Evolutionary conservation across 1,140 invertebrate species (phyloP), one percentile per base, ranked within the genome.

Genomic region (Bombus waltoni): DNA sequence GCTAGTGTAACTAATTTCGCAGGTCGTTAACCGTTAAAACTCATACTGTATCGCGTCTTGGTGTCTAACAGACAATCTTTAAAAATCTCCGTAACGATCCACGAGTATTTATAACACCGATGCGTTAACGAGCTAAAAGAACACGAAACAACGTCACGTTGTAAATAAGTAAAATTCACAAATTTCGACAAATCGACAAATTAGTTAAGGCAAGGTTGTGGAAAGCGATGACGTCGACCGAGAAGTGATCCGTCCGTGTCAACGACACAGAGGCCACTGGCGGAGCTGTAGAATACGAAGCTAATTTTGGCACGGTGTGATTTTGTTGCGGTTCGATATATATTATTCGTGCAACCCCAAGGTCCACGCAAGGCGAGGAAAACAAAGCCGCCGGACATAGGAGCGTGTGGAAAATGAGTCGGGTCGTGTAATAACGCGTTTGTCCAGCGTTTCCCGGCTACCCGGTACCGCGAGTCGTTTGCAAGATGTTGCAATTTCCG

Each of bases 401-500:
- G 13, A n/a, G 32, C 15, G 15, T n/a, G 75, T 53, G 85, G 87
- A 80, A 88, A 89, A 86, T 82, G 73, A 76, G 78, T 47, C 78
- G 71, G 82, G 88, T 89, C 87, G 87, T 87, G 87, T 80, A 66
- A 83, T 76, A 70, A 87, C 82, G 80, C 28, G 57, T 70, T 47
- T 22, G 65, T 81, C 10, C 42, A 3, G 11, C 25, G 59, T 77
- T 80, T 25, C 62, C 57, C 70, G 81, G 53, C 22, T 38, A 13
- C 57, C 57, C 72, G 47, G 44, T 57, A 73, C 47, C 86, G 83
- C 82, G 81, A 86, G 70, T 87, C 87, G 85, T 90, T 91, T 83
- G 87, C 90, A 91, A 91, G 89, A 91, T 91, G 90, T 88, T 89
- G 88, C 77, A 83, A 76, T 91, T 91, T 91, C 89, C 89, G 89